Conservation (phyloP, 2,888 invertebrate species). For the Sclerodermus sp. region DNA sequence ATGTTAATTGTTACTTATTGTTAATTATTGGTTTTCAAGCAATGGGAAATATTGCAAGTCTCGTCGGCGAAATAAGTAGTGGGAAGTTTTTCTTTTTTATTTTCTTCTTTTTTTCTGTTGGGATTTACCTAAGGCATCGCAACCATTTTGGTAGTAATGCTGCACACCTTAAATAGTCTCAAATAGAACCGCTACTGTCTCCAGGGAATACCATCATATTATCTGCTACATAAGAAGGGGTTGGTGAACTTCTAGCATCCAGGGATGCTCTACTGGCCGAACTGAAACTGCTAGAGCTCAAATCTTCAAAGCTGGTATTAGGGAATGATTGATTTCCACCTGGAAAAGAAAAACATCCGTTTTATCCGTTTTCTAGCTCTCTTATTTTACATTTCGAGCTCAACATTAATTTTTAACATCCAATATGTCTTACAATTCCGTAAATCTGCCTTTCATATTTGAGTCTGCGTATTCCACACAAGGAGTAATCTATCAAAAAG, state of each 20-base stretch:
- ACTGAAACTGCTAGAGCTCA: constrained; percentile 84
- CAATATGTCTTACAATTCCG: too few relatives aligned
- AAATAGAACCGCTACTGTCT: constrained; percentile 72
- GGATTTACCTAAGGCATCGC: constrained; percentile 48
- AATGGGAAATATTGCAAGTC: too few relatives aligned
- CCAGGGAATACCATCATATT: constrained; percentile 79
- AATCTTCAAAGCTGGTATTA: constrained; percentile 69
- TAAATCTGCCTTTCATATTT: too few relatives aligned
- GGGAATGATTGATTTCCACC: constrained; percentile 66
- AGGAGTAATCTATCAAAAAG: too few relatives aligned
- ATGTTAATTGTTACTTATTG: too few relatives aligned
- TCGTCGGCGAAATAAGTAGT: too few relatives aligned
- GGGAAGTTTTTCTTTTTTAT: not conserved
- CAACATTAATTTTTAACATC: too few relatives aligned
- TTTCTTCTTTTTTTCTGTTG: not conserved
- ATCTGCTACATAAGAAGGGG: constrained; percentile 75
- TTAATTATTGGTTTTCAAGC: too few relatives aligned
- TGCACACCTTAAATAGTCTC: constrained; percentile 51
- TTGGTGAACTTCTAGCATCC: constrained; percentile 72
- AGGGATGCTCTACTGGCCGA: constrained; percentile 78
- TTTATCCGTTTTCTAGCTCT: too few relatives aligned
- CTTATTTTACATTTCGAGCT: too few relatives aligned
- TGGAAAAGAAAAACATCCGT: constrained; percentile 40
- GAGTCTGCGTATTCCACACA: too few relatives aligned
- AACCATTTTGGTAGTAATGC: constrained; percentile 47